phyloP scores from a whole-genome alignment of 2,888 invertebrate species.

The Chrysolina haemoptera region DNA sequence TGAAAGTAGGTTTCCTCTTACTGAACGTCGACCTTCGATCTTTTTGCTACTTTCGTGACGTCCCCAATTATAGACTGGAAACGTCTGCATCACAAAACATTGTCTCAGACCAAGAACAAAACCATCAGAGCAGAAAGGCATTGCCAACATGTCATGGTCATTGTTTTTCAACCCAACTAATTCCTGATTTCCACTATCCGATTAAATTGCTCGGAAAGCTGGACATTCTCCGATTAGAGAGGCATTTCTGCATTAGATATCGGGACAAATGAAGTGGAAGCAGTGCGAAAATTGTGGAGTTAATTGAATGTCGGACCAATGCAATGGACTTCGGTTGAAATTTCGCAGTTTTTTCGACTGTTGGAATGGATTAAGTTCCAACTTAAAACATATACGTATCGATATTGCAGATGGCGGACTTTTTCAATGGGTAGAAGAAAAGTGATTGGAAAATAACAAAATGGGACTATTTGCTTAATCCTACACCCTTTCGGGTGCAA shows the following conservation, averaged over 20 bases:
- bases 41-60: background rate
- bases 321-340: background rate
- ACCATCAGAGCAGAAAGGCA: background rate
- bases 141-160: constrained; percentile 16
- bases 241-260: constrained; percentile 1
- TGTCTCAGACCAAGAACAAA: background rate
- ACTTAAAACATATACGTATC: background rate
- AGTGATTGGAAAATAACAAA: background rate
- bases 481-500: too few species aligned
- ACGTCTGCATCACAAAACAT: background rate
- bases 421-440: background rate
- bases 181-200: constrained; percentile 11
- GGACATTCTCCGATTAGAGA: constrained; percentile 6
- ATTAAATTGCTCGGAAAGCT: constrained; percentile 21
- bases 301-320: constrained; percentile 2
- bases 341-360: background rate
- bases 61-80: background rate
- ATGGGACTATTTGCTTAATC: too few species aligned
- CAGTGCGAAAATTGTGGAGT: background rate
- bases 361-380: background rate
- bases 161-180: constrained; percentile 16
- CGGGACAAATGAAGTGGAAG: constrained; percentile 6
- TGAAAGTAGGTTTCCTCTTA: too few species aligned
- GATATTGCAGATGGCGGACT: background rate
- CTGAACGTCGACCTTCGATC: too few species aligned